Conservation (phyloP, 2,113 vertebrate genomes). For the Aplodontia rufa region DNA sequence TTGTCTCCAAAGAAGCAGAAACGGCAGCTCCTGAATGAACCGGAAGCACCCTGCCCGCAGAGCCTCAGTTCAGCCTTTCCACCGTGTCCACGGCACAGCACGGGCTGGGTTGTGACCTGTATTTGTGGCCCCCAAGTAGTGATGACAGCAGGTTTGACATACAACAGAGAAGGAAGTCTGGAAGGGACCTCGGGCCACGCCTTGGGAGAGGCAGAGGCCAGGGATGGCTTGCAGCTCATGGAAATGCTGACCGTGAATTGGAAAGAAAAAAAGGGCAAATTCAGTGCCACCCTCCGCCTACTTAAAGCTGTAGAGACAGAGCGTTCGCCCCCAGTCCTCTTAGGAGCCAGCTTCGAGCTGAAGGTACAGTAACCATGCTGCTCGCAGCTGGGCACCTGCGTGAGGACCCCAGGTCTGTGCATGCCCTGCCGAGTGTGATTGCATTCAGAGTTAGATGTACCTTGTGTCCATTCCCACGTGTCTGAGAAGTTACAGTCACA, state of each 20-base stretch:
- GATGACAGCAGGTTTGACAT: not conserved
- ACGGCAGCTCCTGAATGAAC: not conserved
- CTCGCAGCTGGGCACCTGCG: not conserved
- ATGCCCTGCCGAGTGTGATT: fast-evolving
- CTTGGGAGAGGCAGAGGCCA: not conserved
- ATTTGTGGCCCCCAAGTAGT: conserved; percentile 67
- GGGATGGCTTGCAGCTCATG: conserved; percentile 31
- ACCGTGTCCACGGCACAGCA: not conserved
- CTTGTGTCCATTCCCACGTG: not conserved
- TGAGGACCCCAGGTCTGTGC: not conserved
- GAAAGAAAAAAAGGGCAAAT: conserved; percentile 73
- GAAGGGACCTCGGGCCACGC: not conserved
- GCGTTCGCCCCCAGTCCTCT: conserved; percentile 49
- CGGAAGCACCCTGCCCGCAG: not conserved
- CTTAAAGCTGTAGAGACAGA: not conserved
- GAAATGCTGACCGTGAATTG: conserved; percentile 73
- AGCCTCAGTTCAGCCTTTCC: conserved; percentile 28
- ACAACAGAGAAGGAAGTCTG: not conserved
- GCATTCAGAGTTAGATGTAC: not conserved
- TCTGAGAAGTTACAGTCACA: not conserved
- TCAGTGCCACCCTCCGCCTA: conserved; percentile 57
- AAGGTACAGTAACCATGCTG: not conserved
- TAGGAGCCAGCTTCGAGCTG: not conserved
- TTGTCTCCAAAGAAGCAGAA: not conserved
- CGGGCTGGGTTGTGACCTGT: conserved; percentile 50